A percentile compares a stretch with the other conserved stretches of the same genome.
Conservation (phyloP, 1,140 invertebrate genomes). For the Drosophila navojoa region DNA sequence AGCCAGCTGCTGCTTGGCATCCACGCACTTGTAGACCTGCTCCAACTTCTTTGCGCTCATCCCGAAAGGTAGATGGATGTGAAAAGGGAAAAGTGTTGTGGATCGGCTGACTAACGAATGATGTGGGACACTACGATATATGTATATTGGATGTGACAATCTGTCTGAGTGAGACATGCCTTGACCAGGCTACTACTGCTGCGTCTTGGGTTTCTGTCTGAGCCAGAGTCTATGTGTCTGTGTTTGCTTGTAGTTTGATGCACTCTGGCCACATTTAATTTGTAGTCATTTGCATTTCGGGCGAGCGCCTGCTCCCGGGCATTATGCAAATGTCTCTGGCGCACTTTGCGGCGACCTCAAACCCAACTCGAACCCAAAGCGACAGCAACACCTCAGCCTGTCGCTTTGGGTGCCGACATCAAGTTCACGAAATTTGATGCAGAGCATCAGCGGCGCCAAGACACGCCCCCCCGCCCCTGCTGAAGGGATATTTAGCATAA, state of each 20-base stretch:
- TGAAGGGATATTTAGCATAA: too few relatives aligned
- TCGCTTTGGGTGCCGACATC: conserved; percentile 21
- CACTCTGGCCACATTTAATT: conserved; percentile 58
- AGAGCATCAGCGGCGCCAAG: conserved; percentile 69
- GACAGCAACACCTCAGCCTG: conserved; percentile 57
- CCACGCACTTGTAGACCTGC: conserved; percentile 19
- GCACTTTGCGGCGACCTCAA: conserved; percentile 73
- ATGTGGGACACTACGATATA: too few relatives aligned
- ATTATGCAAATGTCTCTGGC: conserved; percentile 77
- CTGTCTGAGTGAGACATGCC: neutral
- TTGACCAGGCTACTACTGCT: too few relatives aligned
- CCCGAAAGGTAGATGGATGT: neutral
- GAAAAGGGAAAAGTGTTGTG: neutral
- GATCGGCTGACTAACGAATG: too few relatives aligned
- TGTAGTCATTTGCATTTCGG: conserved; percentile 58
- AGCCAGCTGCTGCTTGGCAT: neutral
- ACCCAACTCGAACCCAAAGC: conserved; percentile 3
- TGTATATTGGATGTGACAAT: too few relatives aligned
- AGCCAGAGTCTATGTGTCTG: too few relatives aligned
- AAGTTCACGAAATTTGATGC: conserved; percentile 66
- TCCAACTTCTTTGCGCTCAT: neutral
- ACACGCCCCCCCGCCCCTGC: conserved; percentile 8
- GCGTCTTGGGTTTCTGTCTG: too few relatives aligned
- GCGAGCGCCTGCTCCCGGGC: conserved; percentile 8
- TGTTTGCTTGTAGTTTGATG: conserved; percentile 22